These are phyloP conservation scores for Ptilodon capucinus DNA, from an alignment of 2,888 invertebrate genomes.

Conservation along the genomic window DNA sequence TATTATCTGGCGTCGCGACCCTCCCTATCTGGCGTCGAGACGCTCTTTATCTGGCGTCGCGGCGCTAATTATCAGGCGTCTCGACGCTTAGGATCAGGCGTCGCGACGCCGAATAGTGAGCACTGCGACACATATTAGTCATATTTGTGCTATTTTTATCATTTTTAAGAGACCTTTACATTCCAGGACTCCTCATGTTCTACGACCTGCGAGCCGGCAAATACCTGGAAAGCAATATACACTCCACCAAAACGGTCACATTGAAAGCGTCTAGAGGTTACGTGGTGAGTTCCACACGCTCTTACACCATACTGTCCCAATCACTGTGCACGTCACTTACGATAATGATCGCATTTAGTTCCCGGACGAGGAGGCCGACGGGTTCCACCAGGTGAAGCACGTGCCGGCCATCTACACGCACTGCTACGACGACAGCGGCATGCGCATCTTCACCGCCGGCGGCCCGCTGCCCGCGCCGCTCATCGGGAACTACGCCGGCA, in stretches of 20 bases:
- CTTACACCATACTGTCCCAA: not conserved
- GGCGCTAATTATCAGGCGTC: too few relatives aligned
- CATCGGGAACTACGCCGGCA: constrained; percentile 96
- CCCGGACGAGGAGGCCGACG: constrained; percentile 93
- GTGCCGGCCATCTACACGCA: constrained; percentile 98
- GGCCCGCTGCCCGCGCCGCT: constrained; percentile 96
- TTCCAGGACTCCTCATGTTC: constrained; percentile 92
- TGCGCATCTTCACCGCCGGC: constrained; percentile 96
- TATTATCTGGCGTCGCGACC: too few relatives aligned
- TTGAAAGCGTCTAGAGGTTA: constrained; percentile 94
- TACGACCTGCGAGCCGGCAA: constrained; percentile 96
- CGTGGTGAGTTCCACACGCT: constrained; percentile 84
- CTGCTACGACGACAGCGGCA: constrained; percentile 96
- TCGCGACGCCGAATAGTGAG: too few relatives aligned
- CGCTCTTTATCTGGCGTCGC: too few relatives aligned
- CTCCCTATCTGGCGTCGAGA: too few relatives aligned
- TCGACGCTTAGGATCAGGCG: too few relatives aligned
- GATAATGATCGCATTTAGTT: constrained; percentile 76
- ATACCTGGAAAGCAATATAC: constrained; percentile 95
- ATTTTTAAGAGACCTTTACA: too few relatives aligned
- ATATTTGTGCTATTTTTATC: too few relatives aligned
- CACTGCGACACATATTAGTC: too few relatives aligned
- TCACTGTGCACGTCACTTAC: too few relatives aligned
- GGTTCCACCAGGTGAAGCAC: constrained; percentile 92
- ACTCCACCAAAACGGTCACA: constrained; percentile 93